Conservation (phyloP, 2,888 invertebrate species). For the Noctuana brunneofusca region DNA sequence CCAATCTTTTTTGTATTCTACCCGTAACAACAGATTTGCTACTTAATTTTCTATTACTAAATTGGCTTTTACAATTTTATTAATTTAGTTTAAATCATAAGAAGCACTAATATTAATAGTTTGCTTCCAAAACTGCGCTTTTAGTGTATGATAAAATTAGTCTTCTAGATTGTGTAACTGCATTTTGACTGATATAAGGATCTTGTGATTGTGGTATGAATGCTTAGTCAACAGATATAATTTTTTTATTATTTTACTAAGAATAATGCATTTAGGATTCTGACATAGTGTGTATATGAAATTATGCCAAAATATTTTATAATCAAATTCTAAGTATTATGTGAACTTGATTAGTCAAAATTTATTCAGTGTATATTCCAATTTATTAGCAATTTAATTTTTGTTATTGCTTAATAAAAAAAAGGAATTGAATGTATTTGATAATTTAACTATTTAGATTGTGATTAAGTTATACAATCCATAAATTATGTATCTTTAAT, state of each 20-base stretch:
- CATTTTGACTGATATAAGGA: slow-evolving; percentile 74
- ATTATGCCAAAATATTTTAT: slow-evolving; percentile 79
- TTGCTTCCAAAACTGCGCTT: slow-evolving; percentile 74
- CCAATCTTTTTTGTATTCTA: slow-evolving; percentile 66
- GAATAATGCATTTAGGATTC: slow-evolving; percentile 74
- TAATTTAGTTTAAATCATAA: slow-evolving; percentile 54
- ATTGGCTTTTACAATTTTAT: slow-evolving; percentile 66
- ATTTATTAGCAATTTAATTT: slow-evolving; percentile 41
- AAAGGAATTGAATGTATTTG: slow-evolving; percentile 56
- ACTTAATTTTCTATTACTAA: slow-evolving; percentile 46
- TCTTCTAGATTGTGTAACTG: slow-evolving; percentile 65
- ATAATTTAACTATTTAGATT: slow-evolving; percentile 58
- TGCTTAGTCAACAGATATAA: slow-evolving; percentile 65
- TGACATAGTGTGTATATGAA: slow-evolving; percentile 64
- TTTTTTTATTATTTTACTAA: slow-evolving; percentile 68
- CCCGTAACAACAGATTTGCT: slow-evolving; percentile 45
- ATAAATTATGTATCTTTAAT: slow-evolving; percentile 73
- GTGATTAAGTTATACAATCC: slow-evolving; percentile 72
- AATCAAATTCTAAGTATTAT: slow-evolving; percentile 58
- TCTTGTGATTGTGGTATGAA: slow-evolving; percentile 77
- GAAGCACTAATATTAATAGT: slow-evolving; percentile 71
- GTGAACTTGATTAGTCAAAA: slow-evolving; percentile 52
- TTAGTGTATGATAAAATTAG: slow-evolving; percentile 59
- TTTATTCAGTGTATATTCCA: slow-evolving; percentile 37
- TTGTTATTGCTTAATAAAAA: slow-evolving; percentile 48